Evolutionary conservation across 2,888 invertebrate genomes (phyloP).

Genomic region (Nomada goodeniana): DNA sequence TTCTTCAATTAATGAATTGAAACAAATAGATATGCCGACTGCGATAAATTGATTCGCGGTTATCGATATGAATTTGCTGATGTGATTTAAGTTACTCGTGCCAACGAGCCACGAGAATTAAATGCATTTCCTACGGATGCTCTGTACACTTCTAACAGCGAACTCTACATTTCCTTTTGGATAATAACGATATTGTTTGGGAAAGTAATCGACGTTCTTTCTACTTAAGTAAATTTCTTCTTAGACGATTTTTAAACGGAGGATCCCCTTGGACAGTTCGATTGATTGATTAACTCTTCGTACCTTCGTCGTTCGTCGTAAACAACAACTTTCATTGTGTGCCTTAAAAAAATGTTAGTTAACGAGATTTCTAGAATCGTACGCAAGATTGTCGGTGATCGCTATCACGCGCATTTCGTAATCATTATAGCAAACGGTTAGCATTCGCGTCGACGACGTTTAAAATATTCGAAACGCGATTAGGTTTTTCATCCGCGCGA

Average conservation of each 20-base stretch:
- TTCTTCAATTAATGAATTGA: not conserved
- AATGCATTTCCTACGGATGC: not conserved
- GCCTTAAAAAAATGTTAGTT: conserved; percentile 46
- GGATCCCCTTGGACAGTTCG: conserved; percentile 13
- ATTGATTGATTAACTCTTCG: conserved; percentile 16
- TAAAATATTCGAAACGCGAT: not conserved
- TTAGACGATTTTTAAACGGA: conserved; percentile 16
- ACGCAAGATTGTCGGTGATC: conserved; percentile 60
- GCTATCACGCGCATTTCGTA: conserved; percentile 39
- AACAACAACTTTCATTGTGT: conserved; percentile 39
- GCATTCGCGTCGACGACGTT: not conserved
- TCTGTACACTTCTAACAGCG: conserved; percentile 23
- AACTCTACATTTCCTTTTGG: conserved; percentile 30
- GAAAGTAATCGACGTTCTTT: conserved; percentile 22
- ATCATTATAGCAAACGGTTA: conserved; percentile 16
- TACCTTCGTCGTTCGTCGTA: not conserved
- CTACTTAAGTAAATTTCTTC: conserved; percentile 25
- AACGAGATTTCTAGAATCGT: conserved; percentile 39
- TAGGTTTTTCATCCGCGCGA: not conserved
- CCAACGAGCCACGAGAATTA: conserved; percentile 23
- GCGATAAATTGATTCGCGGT: conserved; percentile 1
- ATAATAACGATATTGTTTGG: conserved; percentile 15
- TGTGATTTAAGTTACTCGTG: not conserved
- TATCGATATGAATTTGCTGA: not conserved
- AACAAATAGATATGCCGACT: not conserved